Evolutionary conservation across 2,113 vertebrate species (phyloP), one percentile per base, ranked within the genome.

Genomic region (Uropsilus gracilis): DNA sequence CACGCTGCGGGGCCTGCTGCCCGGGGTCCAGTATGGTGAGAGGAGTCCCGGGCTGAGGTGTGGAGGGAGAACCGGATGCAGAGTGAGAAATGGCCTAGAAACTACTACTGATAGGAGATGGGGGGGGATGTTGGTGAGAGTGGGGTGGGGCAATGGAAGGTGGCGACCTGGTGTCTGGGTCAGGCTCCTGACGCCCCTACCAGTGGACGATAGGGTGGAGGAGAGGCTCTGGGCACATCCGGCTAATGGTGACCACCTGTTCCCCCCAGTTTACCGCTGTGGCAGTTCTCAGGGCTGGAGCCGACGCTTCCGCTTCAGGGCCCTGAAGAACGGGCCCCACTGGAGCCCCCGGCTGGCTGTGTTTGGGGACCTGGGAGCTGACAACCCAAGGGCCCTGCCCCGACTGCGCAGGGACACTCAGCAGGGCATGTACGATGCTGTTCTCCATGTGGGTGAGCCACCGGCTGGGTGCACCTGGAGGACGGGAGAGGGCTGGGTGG

Each of bases 351-450:
- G 97, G 30, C 98, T 99, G 83, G 99, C 98, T 46, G 96, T 99
- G 18, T 99, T 98, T 34, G 99, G 99, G 16, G 99, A 99, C 94
- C 92, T 99, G 97, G 99, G 99, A 26, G 98, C 99, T 14, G 98
- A 98, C 80, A 99, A 99, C 96, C 98, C 99, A 0, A 99, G 99
- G 97, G 99, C 99, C 77, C 97, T 99, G 69, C 98, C 98, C 32
- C 97, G 98, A 22, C 98, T 99, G 73, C 98, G 98, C 95, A 98
- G 98, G 82, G 99, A 99, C 71, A 98, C 98, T 0, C 98, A 98
- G 97, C 94, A 97, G 30, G 98, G 98, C 94, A 98, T 98, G 98
- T 99, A 99, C 20, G 98, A 99, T 0, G 98, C 86, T 53, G 97
- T 99, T 87, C 98, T 99, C 66, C 99, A 99, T 94, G 98, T 99